A percentile compares a stretch with the other conserved stretches of the same genome.
These are phyloP conservation scores for Coenobita brevimanus DNA, from an alignment of 1,140 invertebrate species.

Conservation along the genomic window DNA sequence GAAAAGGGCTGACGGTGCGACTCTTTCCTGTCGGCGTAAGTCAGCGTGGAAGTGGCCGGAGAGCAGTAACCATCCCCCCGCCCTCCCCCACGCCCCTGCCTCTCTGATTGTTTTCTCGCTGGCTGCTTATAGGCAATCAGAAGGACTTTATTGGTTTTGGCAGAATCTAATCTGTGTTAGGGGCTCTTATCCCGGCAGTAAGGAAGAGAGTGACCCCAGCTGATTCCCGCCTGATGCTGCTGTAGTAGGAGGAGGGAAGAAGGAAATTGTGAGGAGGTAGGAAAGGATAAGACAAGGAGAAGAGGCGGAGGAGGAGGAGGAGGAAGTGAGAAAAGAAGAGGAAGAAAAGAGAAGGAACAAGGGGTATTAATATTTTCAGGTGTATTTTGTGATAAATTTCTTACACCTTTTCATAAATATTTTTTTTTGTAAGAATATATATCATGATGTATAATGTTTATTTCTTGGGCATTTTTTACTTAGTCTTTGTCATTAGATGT, in stretches of 20 bases:
- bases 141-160: conserved; percentile 65
- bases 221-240: conserved; percentile 34
- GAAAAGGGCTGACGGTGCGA: conserved; percentile 57
- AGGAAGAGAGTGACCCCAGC: conserved; percentile 46
- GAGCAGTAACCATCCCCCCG: conserved; percentile 20
- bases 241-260: background rate
- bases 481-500: too few relatives aligned
- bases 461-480: too few relatives aligned
- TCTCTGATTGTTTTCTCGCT: conserved; percentile 64
- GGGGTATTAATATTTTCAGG: too few relatives aligned
- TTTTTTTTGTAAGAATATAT: too few relatives aligned
- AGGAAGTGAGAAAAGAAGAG: background rate
- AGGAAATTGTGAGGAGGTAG: background rate
- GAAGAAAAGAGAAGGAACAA: too few relatives aligned
- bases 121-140: conserved; percentile 66
- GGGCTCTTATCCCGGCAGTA: conserved; percentile 59
- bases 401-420: too few relatives aligned
- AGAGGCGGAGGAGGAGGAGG: background rate
- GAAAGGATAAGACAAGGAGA: background rate
- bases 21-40: conserved; percentile 45
- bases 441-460: too few relatives aligned
- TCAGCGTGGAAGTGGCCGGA: conserved; percentile 26
- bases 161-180: conserved; percentile 67
- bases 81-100: conserved; percentile 6
- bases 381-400: too few relatives aligned